A percentile compares a stretch with the other conserved stretches of the same genome.
These are phyloP conservation scores for Eleutherodactylus coqui DNA, from an alignment of 2,797 vertebrate species.

Conservation along the genomic window DNA sequence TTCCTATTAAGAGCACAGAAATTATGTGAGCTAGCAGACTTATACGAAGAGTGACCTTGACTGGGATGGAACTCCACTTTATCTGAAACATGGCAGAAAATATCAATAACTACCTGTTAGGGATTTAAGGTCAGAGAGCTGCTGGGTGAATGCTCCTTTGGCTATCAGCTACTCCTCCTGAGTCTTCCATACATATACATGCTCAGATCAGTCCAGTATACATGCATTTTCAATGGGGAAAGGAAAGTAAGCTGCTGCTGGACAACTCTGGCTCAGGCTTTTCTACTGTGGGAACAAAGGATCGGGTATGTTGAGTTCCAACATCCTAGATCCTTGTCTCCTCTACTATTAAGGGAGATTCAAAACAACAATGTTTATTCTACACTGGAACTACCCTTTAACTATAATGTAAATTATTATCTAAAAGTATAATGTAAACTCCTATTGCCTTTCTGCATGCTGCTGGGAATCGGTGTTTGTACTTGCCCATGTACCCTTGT, in stretches of 20 bases:
- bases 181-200: neutral
- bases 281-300: too few relatives aligned
- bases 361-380: too few relatives aligned
- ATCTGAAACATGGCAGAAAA: neutral
- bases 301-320: neutral
- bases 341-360: too few relatives aligned
- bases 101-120: neutral
- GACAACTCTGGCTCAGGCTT: neutral
- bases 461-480: too few relatives aligned
- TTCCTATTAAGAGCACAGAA: neutral
- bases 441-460: too few relatives aligned
- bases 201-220: neutral
- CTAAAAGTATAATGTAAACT: too few relatives aligned
- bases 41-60: neutral
- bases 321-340: too few relatives aligned
- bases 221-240: neutral
- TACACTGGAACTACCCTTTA: too few relatives aligned
- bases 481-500: too few relatives aligned
- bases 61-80: neutral
- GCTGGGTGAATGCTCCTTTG: neutral
- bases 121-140: neutral
- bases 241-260: neutral
- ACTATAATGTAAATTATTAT: too few relatives aligned
- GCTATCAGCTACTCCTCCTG: neutral
- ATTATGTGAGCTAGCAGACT: neutral